Conservation (phyloP, 2,797 vertebrate species). For the Psittacula derbiana region DNA sequence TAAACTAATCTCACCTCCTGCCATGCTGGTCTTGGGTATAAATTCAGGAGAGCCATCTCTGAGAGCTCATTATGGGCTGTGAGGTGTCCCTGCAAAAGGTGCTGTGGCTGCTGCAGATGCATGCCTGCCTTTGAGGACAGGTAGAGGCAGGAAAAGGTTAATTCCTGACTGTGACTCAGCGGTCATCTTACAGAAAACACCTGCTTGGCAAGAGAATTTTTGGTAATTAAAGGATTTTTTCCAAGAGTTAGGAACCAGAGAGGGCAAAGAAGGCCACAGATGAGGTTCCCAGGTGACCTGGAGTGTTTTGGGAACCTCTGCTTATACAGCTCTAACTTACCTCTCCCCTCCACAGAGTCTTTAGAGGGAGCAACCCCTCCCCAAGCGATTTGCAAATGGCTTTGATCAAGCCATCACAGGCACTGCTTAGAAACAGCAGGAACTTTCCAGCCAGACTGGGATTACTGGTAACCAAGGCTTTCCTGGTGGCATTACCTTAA, state of each 20-base stretch:
- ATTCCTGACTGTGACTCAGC: not conserved
- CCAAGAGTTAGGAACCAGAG: not conserved
- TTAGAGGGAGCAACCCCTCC: not conserved
- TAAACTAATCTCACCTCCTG: not conserved
- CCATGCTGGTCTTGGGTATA: not conserved
- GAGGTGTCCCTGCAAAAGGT: not conserved
- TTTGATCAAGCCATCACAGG: not conserved
- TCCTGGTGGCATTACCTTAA: conserved; percentile 20
- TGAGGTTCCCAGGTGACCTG: not conserved
- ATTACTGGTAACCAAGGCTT: not conserved
- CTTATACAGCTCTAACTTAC: not conserved
- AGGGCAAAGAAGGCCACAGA: not conserved
- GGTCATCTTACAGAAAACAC: not conserved
- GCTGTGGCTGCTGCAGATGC: not conserved
- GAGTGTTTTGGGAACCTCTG: not conserved
- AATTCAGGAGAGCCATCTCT: not conserved
- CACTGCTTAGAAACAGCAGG: not conserved
- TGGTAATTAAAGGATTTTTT: not conserved
- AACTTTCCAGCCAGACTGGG: not conserved
- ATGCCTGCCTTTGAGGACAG: not conserved
- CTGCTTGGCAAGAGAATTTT: not conserved
- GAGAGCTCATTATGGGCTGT: not conserved
- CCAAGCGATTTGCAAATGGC: not conserved
- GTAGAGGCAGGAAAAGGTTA: not conserved
- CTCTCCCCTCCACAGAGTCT: not conserved